Evolutionary conservation across 2,888 invertebrate species (phyloP), one percentile per base, ranked within the genome.

Genomic region (Drosophila basisetae): DNA sequence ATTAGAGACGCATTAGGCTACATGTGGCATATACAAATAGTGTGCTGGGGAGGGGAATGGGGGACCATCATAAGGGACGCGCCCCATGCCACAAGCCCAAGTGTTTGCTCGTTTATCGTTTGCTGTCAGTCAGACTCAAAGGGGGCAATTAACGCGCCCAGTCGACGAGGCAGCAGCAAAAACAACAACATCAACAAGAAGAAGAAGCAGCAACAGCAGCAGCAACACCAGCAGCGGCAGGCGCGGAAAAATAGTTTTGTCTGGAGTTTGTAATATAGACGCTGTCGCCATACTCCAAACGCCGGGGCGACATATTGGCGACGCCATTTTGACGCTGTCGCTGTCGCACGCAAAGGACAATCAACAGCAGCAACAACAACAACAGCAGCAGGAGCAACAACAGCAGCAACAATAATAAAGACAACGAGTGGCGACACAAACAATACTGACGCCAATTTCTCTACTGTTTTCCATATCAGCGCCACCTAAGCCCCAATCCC

Each of bases 281-380:
- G 78, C 67, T 75, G 82, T 76, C 83, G 79, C 86, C 86, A 80
- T 84, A 72, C 73, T 77, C 79, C 78, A 73, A 69, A 69, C 70
- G 64, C 52, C 72, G 82, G 89, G 92, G 92, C 92, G 92, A 90
- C 92, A 90, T 85, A 83, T 89, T 86, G 90, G 84, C 85, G 92
- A 89, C 92, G 91, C 91, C 91, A 91, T 85, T 92, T 89, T 89
- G 89, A 90, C 85, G 89, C 84, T 88, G 89, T 83, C 82, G 84
- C 84, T 62, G 71, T 62, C 77, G 80, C 78, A 81, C 73, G 86
- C 85, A 88, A 86, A 85, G 90, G 86, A 82, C 83, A 80, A 83
- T 73, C 69, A 33, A 59, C 63, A 67, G 55, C 71, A 64, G 50
- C 55, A 61, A 28, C 55, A 49, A 25, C 52, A 49, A 33, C 82